phyloP scores from a whole-genome alignment of 1,140 invertebrate genomes.

The Aphidius gifuensis region DNA sequence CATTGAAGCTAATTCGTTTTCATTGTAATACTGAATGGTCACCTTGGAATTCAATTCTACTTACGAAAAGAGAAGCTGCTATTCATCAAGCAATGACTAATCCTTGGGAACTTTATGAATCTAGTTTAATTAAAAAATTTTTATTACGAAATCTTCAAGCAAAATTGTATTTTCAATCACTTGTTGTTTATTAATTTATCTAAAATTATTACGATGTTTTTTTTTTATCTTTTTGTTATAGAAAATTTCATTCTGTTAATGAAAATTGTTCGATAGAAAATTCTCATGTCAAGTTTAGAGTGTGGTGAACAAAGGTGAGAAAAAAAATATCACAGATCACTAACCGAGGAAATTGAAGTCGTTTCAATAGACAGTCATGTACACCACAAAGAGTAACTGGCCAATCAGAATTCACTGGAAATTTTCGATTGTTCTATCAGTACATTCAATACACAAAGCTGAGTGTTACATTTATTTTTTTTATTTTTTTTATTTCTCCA shows the following conservation, averaged over 20 bases:
- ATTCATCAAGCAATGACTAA: slow-evolving; percentile 49
- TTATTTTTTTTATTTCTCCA: too few relatives aligned
- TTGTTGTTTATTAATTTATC: neutral
- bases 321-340: neutral
- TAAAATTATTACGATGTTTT: too few relatives aligned
- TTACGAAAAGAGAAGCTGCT: slow-evolving; percentile 62
- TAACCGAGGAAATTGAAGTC: slow-evolving; percentile 19
- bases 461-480: too few relatives aligned
- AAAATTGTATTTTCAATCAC: slow-evolving; percentile 38
- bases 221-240: too few relatives aligned
- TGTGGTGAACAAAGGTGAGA: neutral
- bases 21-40: slow-evolving; percentile 61
- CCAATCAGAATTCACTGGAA: slow-evolving; percentile 18
- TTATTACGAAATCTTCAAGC: slow-evolving; percentile 46
- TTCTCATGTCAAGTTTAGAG: neutral
- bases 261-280: neutral
- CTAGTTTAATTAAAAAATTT: slow-evolving; percentile 42
- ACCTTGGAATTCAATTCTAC: slow-evolving; percentile 68
- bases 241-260: too few relatives aligned
- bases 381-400: slow-evolving; percentile 17
- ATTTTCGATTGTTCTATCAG: slow-evolving; percentile 14
- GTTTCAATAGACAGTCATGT: slow-evolving; percentile 21
- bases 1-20: slow-evolving; percentile 61
- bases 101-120: slow-evolving; percentile 40
- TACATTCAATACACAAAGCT: too few relatives aligned